Conservation (phyloP, 2,113 vertebrate species). For the Lophius piscatorius region DNA sequence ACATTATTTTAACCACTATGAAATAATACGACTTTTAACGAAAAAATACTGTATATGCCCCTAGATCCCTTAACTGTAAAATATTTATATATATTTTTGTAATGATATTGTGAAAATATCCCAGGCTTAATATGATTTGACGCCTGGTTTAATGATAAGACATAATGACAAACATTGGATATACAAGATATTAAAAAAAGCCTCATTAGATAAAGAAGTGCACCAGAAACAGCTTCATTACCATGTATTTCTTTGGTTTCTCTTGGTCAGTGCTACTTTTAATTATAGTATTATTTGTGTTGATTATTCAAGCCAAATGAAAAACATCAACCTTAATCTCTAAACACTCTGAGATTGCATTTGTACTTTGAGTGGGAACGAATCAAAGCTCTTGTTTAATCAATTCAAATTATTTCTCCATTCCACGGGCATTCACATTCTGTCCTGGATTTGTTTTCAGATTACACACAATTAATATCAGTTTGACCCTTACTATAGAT, state of each 20-base stretch:
- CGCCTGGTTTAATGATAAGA: slow-evolving; percentile 48
- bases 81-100: slow-evolving; percentile 87
- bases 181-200: slow-evolving; percentile 14
- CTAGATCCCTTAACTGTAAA: slow-evolving; percentile 73
- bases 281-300: slow-evolving; percentile 6
- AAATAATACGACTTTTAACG: slow-evolving; percentile 70
- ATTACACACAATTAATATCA: slow-evolving; percentile 4
- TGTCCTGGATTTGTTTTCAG: slow-evolving; percentile 5
- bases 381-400: slow-evolving; percentile 42
- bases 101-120: slow-evolving; percentile 72
- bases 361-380: slow-evolving; percentile 58
- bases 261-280: slow-evolving; percentile 20
- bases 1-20: slow-evolving; percentile 59
- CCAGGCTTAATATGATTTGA: slow-evolving; percentile 71
- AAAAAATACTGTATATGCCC: slow-evolving; percentile 67
- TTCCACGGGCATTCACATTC: slow-evolving; percentile 10
- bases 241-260: slow-evolving; percentile 24
- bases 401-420: slow-evolving; percentile 14
- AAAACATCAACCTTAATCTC: slow-evolving; percentile 12
- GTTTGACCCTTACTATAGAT: slow-evolving; percentile 14
- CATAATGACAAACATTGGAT: slow-evolving; percentile 17
- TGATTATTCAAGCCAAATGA: slow-evolving; percentile 19
- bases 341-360: slow-evolving; percentile 42
- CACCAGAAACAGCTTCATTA: slow-evolving; percentile 64
- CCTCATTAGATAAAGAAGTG: slow-evolving; percentile 26